A percentile compares a stretch with the other conserved stretches of the same genome.
These are phyloP conservation scores for Blastobasis adustella DNA, from an alignment of 2,888 invertebrate species.

Conservation along the genomic window DNA sequence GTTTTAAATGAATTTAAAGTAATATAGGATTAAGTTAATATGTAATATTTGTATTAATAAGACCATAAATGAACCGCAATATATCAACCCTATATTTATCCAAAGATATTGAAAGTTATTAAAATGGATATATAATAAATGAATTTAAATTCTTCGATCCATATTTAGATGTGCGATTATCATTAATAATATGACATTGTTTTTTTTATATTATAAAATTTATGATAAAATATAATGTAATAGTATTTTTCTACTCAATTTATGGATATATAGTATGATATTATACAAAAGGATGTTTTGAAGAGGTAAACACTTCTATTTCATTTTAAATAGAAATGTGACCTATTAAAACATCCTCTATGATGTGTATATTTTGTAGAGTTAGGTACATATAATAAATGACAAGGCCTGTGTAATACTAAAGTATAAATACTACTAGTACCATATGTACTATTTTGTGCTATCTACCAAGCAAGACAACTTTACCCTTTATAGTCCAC, in stretches of 20 bases:
- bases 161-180: background rate
- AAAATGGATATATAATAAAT: too few relatives aligned
- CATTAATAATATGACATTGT: background rate
- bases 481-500: too few relatives aligned
- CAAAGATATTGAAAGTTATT: background rate
- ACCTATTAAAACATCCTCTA: too few relatives aligned
- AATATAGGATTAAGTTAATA: background rate
- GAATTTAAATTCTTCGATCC: background rate
- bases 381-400: too few relatives aligned
- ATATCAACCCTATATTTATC: background rate
- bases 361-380: too few relatives aligned
- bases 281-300: too few relatives aligned
- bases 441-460: too few relatives aligned
- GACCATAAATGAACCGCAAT: background rate
- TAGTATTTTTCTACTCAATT: background rate
- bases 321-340: too few relatives aligned
- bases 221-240: background rate
- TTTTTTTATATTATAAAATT: background rate
- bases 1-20: background rate
- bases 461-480: too few relatives aligned
- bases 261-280: background rate
- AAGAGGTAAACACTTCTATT: too few relatives aligned
- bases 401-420: too few relatives aligned
- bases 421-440: too few relatives aligned
- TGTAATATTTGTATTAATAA: background rate